phyloP scores from a whole-genome alignment of 2,113 vertebrate genomes.

The Dicentrarchus labrax region DNA sequence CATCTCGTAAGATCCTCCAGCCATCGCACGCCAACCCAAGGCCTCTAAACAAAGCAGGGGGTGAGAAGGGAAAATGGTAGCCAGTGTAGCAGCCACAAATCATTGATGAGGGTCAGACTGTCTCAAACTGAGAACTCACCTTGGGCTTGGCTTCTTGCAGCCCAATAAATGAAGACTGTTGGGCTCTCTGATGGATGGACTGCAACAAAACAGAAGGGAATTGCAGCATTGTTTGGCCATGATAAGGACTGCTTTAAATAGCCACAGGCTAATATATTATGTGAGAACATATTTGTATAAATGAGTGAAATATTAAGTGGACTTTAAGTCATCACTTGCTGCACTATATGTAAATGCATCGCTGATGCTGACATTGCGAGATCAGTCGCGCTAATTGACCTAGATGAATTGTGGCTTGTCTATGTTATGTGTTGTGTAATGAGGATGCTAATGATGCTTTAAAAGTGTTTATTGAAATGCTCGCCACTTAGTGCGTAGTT shows the following conservation, averaged over 20 bases:
- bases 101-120: slow-evolving; percentile 64
- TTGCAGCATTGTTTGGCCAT: slow-evolving; percentile 6
- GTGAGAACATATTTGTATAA: slow-evolving; percentile 7
- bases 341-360: neutral
- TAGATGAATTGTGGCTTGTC: slow-evolving; percentile 31
- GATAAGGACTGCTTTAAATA: slow-evolving; percentile 25
- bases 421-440: slow-evolving; percentile 51
- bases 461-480: slow-evolving; percentile 51
- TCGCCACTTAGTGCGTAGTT: slow-evolving; percentile 6
- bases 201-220: slow-evolving; percentile 22
- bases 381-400: slow-evolving; percentile 55
- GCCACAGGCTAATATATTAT: slow-evolving; percentile 4
- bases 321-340: slow-evolving; percentile 10
- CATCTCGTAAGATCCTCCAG: slow-evolving; percentile 43
- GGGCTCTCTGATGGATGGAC: slow-evolving; percentile 53
- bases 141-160: slow-evolving; percentile 49
- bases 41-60: slow-evolving; percentile 50
- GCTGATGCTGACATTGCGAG: slow-evolving; percentile 11
- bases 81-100: slow-evolving; percentile 62
- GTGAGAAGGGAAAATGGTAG: slow-evolving; percentile 37
- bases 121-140: slow-evolving; percentile 62
- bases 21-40: slow-evolving; percentile 32
- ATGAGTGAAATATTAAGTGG: slow-evolving; percentile 8
- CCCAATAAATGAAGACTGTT: slow-evolving; percentile 55
- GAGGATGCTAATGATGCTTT: slow-evolving; percentile 64